Percentiles rank a stretch among this genome's conserved stretches.
These are phyloP conservation scores for Apocheima hispidaria DNA, from an alignment of 2,888 invertebrate species.

Conservation along the genomic window DNA sequence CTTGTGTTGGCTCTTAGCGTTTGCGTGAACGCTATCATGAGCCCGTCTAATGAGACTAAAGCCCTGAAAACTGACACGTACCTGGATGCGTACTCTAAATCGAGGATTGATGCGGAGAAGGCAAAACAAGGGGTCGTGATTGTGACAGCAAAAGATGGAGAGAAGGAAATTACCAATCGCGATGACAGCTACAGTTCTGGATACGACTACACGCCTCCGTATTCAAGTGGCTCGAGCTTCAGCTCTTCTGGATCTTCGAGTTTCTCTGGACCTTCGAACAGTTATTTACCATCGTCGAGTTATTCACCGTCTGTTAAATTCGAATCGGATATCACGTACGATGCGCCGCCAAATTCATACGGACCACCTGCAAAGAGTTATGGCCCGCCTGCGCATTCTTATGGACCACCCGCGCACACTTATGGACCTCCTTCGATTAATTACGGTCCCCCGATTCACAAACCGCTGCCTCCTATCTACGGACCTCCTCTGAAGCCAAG, in stretches of 20 bases:
- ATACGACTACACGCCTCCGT: constrained; percentile 77
- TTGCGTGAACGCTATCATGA: constrained; percentile 72
- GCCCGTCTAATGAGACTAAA: constrained; percentile 72
- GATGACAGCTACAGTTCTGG: constrained; percentile 77
- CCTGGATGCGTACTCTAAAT: constrained; percentile 88
- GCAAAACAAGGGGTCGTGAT: constrained; percentile 77
- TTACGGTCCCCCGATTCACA: constrained; percentile 61
- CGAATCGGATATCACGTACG: constrained; percentile 68
- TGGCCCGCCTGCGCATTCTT: constrained; percentile 69
- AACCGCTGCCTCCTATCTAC: constrained; percentile 56
- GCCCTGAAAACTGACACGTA: constrained; percentile 86
- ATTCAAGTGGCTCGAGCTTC: constrained; percentile 62
- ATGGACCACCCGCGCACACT: constrained; percentile 61
- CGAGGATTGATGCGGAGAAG: constrained; percentile 79
- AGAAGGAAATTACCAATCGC: constrained; percentile 78
- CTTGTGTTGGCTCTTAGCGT: constrained; percentile 62
- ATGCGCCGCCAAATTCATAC: constrained; percentile 66
- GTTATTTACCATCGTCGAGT: constrained; percentile 65
- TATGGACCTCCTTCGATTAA: constrained; percentile 69
- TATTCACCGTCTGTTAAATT: constrained; percentile 70
- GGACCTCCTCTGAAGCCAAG: constrained; percentile 79
- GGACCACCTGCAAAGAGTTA: constrained; percentile 70
- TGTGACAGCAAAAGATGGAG: constrained; percentile 80
- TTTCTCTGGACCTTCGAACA: constrained; percentile 45
- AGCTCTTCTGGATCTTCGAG: constrained; percentile 67